Base-by-base conservation (phyloP, 2,888 invertebrate genomes). In the Cheiracanthium punctorium region DNA sequence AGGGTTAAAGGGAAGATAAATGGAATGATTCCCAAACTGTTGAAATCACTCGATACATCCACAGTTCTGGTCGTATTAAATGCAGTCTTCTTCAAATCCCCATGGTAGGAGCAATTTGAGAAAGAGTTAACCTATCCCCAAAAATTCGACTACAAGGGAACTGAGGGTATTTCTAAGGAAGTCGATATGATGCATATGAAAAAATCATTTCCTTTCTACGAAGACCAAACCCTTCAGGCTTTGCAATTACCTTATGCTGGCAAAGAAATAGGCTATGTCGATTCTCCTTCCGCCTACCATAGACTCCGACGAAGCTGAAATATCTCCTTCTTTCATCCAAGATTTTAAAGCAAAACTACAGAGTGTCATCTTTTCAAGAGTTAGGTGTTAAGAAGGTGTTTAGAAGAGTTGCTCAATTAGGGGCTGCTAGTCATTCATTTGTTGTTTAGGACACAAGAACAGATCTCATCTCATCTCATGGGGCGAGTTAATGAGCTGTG, bases 81-180 rank as follows among this genome's bases (percentile, higher is more conserved):
- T 90, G 92, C 92, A 2, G 90, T 92, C 41, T 92, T 92, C 88
- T 93, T 93, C 89, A 93, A 74, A 89, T 92, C 92, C 1, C 90
- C 89, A 32, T 92, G 92, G 92, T 88, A 87, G 67, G 85, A 89
- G 14, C 89, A 90, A 74, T 92, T 92, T 89, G 87, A 91, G 28
- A 75, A 88, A 12, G 82, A 81, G 17, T 33, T 72, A 1, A 92
- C 91, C 5, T 41, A 82, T 43, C 89, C 89, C 33, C 87, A 80
- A 24, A 79, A 37, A 17, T 75, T 88, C 65, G 52, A 76, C 69
- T 58, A 74, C 65, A 1, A 32, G 2, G 52, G 52, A 12, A 5
- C 33, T 12, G 24, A 37, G n/a, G 48, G 64, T 28, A 69, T 67
- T 41, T 32, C 64, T 65, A 77, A 88, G 30, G 74, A 90, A 74